A percentile compares a stretch with the other conserved stretches of the same genome.
Evolutionary conservation across 1,140 invertebrate genomes (phyloP).

Genomic region (Drosophila mauritiana): DNA sequence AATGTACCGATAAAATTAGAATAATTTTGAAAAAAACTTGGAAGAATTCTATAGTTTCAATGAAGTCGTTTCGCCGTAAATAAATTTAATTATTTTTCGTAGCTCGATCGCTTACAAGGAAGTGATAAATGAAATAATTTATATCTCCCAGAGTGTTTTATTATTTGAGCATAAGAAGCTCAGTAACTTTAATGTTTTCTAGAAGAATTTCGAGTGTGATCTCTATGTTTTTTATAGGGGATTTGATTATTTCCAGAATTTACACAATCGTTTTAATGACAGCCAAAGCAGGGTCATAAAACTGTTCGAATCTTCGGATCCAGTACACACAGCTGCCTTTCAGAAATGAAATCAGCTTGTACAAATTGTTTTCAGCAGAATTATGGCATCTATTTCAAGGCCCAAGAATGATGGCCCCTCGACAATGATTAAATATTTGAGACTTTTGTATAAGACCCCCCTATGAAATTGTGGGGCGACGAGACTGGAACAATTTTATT

Average conservation of each 20-base stretch:
- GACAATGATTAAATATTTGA: slow-evolving; percentile 79
- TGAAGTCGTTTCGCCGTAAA: neutral
- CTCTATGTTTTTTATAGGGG: slow-evolving; percentile 29
- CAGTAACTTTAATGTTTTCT: slow-evolving; percentile 60
- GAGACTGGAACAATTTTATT: slow-evolving; percentile 73
- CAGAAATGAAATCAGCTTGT: slow-evolving; percentile 60
- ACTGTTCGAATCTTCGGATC: slow-evolving; percentile 27
- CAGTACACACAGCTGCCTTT: slow-evolving; percentile 40
- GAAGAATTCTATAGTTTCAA: neutral
- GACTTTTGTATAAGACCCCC: slow-evolving; percentile 61
- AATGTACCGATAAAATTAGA: too few species aligned
- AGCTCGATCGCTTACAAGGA: slow-evolving; percentile 3
- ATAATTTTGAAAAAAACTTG: too few species aligned
- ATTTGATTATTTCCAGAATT: slow-evolving; percentile 66
- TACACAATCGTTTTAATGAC: slow-evolving; percentile 76
- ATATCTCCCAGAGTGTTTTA: neutral
- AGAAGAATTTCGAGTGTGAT: slow-evolving; percentile 52
- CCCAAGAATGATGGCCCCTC: slow-evolving; percentile 42
- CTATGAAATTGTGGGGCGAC: slow-evolving; percentile 21
- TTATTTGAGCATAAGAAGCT: neutral
- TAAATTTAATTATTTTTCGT: neutral
- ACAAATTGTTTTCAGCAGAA: slow-evolving; percentile 79
- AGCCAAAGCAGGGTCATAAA: slow-evolving; percentile 60
- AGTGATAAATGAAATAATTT: slow-evolving; percentile 22
- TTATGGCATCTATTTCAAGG: slow-evolving; percentile 67